Evolutionary conservation across 2,797 vertebrate genomes (phyloP), one percentile per base, ranked within the genome.

Genomic region (Gymnothorax javanicus): DNA sequence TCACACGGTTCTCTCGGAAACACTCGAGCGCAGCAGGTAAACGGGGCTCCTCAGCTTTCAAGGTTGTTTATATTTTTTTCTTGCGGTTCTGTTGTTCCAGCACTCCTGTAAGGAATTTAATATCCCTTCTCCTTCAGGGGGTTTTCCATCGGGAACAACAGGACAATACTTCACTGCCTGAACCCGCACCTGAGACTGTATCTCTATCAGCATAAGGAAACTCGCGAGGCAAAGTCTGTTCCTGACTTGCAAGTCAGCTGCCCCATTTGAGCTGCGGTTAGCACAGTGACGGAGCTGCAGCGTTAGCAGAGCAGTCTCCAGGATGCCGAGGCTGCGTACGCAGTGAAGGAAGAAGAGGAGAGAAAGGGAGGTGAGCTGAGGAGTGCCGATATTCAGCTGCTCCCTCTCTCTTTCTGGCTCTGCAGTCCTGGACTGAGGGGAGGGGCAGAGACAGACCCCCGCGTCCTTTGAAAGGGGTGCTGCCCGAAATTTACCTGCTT

Each of bases 1-100:
- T 93, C 92, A 90, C 93, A 91, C 93, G 92, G 93, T 93, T 94
- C 93, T 90, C 94, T 93, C 89, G 93, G 93, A 94, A 69, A 91
- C 91, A 92, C 90, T 92, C 90, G 90, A 91, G 91, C 89, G 89
- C 89, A 9, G 88, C 90, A 52, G 92, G 15, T 12, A 43, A 56
- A 59, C 87, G 56, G 75, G 27, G 82, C 87, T 84, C 56, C 17
- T 75, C 56, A 20, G 4, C 83, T 84, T n/a, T 11, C 82, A 62
- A 17, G 43, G 77, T 86, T 60, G 57, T 82, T 87, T 11, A 83
- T 87, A 71, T 83, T 67, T 43, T n/a, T n/a, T 43, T 43, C 43
- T 58, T 15, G n/a, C 43, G 7, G 25, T 11, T 8, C 27, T 9
- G 17, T 64, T 43, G 75, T 84, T 67, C 83, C 62, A 27, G 20